These are phyloP conservation scores for Diplazon laetatorius DNA, from an alignment of 2,888 invertebrate species.

Conservation along the genomic window DNA sequence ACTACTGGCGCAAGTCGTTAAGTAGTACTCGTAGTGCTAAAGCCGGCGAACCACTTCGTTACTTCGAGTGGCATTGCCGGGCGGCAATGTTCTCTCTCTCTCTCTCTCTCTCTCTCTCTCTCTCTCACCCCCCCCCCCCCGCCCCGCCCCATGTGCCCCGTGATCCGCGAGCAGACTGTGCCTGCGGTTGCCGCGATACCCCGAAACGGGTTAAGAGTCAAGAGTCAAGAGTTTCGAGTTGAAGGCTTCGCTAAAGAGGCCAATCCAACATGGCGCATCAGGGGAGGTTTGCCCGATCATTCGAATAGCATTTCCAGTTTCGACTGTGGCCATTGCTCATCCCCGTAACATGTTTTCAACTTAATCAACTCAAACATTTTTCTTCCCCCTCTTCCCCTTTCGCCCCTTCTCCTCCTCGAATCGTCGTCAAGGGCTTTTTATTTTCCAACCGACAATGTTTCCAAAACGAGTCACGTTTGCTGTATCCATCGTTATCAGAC, in stretches of 20 bases:
- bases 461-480: neutral
- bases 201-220: conserved; percentile 77
- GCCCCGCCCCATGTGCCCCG: conserved; percentile 43
- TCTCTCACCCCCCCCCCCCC: conserved; percentile 21
- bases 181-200: conserved; percentile 35
- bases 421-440: conserved; percentile 5
- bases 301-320: conserved; percentile 24
- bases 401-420: neutral
- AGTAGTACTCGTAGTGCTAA: conserved; percentile 54
- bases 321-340: conserved; percentile 37
- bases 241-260: conserved; percentile 73
- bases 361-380: neutral
- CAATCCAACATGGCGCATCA: conserved; percentile 52
- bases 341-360: conserved; percentile 14
- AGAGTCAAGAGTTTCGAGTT: conserved; percentile 71
- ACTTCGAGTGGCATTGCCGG: conserved; percentile 70
- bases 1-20: conserved; percentile 9
- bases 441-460: neutral
- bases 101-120: conserved; percentile 18
- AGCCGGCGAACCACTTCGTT: conserved; percentile 72
- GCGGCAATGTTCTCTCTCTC: conserved; percentile 48
- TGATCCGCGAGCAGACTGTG: conserved; percentile 53
- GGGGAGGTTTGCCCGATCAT: neutral
- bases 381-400: neutral
- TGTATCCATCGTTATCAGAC: neutral